phyloP scores from a whole-genome alignment of 2,797 vertebrate genomes.

The Sebastolobus alascanus region DNA sequence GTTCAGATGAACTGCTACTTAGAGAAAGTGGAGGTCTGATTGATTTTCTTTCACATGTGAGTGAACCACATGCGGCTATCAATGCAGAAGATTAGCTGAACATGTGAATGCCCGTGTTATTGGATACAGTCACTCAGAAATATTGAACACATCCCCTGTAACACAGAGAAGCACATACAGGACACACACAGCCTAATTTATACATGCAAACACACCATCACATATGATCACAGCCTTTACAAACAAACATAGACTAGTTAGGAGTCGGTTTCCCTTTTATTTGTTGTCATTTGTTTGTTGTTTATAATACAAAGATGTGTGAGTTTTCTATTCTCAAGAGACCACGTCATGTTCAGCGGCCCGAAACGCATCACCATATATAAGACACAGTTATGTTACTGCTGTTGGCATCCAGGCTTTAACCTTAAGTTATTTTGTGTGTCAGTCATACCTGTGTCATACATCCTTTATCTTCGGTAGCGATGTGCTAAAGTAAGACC shows the following conservation, averaged over 20 bases:
- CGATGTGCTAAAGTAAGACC: constrained; percentile 49
- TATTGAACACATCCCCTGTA: constrained; percentile 53
- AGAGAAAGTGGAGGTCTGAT: constrained; percentile 78
- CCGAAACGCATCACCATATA: background rate
- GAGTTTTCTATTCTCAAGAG: constrained; percentile 9
- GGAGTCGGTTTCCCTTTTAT: background rate
- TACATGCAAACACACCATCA: background rate
- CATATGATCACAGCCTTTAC: background rate
- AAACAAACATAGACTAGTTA: background rate
- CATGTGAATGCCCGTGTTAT: constrained; percentile 75
- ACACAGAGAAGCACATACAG: constrained; percentile 17
- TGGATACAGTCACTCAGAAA: constrained; percentile 71
- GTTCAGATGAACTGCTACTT: constrained; percentile 78
- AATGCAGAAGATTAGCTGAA: constrained; percentile 76
- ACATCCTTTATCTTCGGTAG: constrained; percentile 57
- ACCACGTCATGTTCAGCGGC: background rate
- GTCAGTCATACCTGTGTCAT: constrained; percentile 49
- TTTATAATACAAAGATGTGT: background rate
- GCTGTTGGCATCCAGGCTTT: constrained; percentile 40
- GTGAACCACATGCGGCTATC: constrained; percentile 77
- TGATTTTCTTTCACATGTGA: constrained; percentile 85
- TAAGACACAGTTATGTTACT: background rate
- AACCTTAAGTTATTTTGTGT: constrained; percentile 19
- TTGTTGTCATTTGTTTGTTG: constrained; percentile 20
- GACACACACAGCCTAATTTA: constrained; percentile 3